A percentile compares a stretch with the other conserved stretches of the same genome.
phyloP scores from a whole-genome alignment of 2,113 vertebrate species.

The Pomatostomus ruficeps region DNA sequence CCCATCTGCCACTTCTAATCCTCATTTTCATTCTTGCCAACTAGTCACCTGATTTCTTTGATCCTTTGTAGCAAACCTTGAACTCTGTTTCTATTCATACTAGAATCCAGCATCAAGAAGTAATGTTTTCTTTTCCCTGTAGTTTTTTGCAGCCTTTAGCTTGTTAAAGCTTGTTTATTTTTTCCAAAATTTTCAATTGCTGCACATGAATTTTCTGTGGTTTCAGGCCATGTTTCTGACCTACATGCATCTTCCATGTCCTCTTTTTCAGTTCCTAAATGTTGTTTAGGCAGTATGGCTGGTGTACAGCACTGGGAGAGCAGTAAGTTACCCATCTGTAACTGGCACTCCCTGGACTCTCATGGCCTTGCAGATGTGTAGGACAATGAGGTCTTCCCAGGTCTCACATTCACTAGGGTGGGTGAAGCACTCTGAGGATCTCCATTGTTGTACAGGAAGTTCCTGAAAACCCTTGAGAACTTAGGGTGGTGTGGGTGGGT shows the following conservation, averaged over 20 bases:
- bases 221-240: background rate
- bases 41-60: constrained; percentile 52
- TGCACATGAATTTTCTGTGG: background rate
- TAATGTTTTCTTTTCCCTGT: background rate
- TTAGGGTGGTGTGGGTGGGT: background rate
- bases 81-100: constrained; percentile 57
- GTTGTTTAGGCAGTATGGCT: background rate
- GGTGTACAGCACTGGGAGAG: background rate
- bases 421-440: background rate
- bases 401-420: background rate
- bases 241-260: background rate
- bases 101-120: constrained; percentile 18
- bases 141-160: constrained; percentile 28
- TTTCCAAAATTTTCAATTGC: background rate
- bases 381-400: background rate
- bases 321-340: background rate
- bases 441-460: fast-evolving
- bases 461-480: background rate
- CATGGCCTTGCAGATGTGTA: background rate
- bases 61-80: constrained; percentile 48
- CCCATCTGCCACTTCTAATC: constrained; percentile 32
- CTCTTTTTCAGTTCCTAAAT: background rate
- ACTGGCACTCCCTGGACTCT: background rate
- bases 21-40: constrained; percentile 50
- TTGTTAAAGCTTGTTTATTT: constrained; percentile 20